These are phyloP conservation scores for Butastur rufipennis DNA, from an alignment of 2,113 vertebrate species.

Conservation along the genomic window DNA sequence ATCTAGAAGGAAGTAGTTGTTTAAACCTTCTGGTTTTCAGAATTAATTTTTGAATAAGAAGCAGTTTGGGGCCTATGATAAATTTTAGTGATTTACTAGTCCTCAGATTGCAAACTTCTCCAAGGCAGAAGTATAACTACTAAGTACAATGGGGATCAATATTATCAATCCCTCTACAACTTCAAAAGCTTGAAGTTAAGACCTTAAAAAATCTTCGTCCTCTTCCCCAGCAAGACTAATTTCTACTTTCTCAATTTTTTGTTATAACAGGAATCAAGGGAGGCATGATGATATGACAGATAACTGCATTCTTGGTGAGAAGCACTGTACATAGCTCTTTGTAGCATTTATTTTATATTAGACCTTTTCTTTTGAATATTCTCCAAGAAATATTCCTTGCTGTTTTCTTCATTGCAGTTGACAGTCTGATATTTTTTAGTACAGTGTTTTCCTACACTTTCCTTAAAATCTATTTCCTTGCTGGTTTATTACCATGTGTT, in stretches of 20 bases:
- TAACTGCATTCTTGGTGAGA: neutral
- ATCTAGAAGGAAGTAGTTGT: neutral
- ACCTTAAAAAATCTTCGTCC: neutral
- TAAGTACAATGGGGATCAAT: neutral
- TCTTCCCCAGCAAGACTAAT: neutral
- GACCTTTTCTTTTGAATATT: neutral
- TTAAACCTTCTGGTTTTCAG: neutral
- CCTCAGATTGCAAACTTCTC: neutral
- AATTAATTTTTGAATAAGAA: neutral
- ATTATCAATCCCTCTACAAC: neutral
- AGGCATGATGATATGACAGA: neutral
- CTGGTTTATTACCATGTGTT: neutral
- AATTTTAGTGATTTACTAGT: neutral
- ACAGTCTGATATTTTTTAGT: neutral
- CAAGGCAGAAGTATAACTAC: neutral
- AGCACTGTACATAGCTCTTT: neutral
- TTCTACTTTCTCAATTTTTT: neutral
- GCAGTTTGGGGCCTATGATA: neutral
- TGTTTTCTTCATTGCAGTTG: neutral
- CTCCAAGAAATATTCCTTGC: neutral
- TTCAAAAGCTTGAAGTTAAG: neutral
- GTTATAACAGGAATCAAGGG: neutral
- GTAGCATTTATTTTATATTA: neutral
- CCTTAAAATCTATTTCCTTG: neutral
- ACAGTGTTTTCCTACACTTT: neutral